phyloP scores from a whole-genome alignment of 92 coral and sea anemone species.

The Siderastrea radians region DNA sequence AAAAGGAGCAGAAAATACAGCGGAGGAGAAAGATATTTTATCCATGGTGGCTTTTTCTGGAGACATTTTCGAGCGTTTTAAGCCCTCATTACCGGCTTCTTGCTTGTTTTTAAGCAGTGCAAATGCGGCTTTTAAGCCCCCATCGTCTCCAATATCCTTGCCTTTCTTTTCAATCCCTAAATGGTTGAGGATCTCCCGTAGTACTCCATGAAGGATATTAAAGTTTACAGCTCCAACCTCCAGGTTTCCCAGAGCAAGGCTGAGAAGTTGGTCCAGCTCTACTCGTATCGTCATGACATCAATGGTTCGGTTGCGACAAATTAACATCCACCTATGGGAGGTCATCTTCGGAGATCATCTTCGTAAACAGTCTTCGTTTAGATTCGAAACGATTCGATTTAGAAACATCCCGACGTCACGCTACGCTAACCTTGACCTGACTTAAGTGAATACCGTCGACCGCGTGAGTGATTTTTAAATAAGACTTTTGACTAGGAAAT shows the following conservation, averaged over 20 bases:
- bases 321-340: too few relatives aligned
- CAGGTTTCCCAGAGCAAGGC: conserved; percentile 92
- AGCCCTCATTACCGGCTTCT: conserved; percentile 26
- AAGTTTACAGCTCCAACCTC: conserved; percentile 98
- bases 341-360: too few relatives aligned
- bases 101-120: conserved; percentile 72
- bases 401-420: too few relatives aligned
- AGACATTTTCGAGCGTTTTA: not conserved
- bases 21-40: conserved; percentile 21
- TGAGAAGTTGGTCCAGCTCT: conserved; percentile 86
- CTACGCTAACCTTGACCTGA: too few relatives aligned
- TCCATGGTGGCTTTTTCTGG: not conserved
- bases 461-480: too few relatives aligned
- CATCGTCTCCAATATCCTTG: conserved; percentile 83
- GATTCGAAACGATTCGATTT: too few relatives aligned
- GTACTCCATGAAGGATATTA: conserved; percentile 93
- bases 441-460: too few relatives aligned
- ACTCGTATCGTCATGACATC: conserved; percentile 81
- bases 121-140: conserved; percentile 82
- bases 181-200: conserved; percentile 89
- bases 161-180: conserved; percentile 91
- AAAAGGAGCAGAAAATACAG: conserved; percentile 21
- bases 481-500: too few relatives aligned
- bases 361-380: too few relatives aligned
- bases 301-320: too few relatives aligned